phyloP scores from a whole-genome alignment of 1,140 invertebrate genomes.

The Sogatella furcifera region DNA sequence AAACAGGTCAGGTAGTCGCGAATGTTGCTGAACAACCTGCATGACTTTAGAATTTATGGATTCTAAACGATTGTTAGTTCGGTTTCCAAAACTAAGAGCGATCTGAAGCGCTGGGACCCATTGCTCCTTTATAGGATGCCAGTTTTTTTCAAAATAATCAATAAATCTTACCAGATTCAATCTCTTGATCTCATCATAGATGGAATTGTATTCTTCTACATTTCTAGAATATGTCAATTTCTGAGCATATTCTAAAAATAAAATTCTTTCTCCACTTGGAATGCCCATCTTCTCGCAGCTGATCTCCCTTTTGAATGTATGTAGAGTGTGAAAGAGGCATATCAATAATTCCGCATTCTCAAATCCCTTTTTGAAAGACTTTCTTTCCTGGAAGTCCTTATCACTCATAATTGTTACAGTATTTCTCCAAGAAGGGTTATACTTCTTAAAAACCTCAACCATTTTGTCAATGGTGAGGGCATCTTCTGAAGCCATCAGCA shows the following conservation, averaged over 20 bases:
- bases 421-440: not conserved
- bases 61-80: not conserved
- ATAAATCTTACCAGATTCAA: not conserved
- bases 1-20: not conserved
- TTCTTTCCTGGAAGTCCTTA: constrained; percentile 4
- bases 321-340: not conserved
- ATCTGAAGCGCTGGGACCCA: constrained; percentile 5
- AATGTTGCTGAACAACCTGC: constrained; percentile 1
- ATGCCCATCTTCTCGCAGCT: constrained; percentile 1
- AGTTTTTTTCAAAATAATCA: not conserved
- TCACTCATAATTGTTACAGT: not conserved
- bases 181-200: not conserved
- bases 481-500: not conserved
- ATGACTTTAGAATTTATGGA: constrained; percentile 3
- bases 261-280: not conserved
- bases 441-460: not conserved
- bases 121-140: not conserved
- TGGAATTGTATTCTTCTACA: not conserved
- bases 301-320: constrained; percentile 1
- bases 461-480: not conserved
- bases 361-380: constrained; percentile 4
- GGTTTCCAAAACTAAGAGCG: not conserved
- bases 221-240: constrained; percentile 4
- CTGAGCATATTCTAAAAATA: not conserved
- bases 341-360: not conserved